These are phyloP conservation scores for Etia nguti DNA, from an alignment of 2,113 vertebrate genomes.

Conservation along the genomic window DNA sequence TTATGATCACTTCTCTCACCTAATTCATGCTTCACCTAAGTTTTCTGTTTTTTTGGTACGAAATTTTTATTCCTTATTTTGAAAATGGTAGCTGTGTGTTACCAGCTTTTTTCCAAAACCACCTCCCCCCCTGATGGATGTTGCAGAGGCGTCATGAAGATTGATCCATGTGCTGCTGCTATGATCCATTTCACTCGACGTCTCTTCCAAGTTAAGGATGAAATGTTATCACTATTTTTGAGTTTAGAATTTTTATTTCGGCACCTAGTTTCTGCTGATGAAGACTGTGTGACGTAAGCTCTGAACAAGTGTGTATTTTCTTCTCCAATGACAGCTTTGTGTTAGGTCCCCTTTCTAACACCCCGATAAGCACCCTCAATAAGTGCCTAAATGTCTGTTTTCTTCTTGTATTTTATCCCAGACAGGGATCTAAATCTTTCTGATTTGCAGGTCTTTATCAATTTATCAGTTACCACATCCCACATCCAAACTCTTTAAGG, in stretches of 20 bases:
- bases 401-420: not conserved
- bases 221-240: not conserved
- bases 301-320: not conserved
- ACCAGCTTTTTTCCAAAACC: too few species aligned
- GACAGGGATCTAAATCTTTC: not conserved
- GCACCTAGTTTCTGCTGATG: not conserved
- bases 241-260: not conserved
- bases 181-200: not conserved
- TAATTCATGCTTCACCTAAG: not conserved
- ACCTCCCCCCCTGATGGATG: not conserved
- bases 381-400: not conserved
- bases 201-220: too few species aligned
- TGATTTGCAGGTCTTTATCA: not conserved
- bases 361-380: not conserved
- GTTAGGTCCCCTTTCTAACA: not conserved
- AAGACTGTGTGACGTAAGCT: not conserved
- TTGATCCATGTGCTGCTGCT: not conserved
- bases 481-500: not conserved
- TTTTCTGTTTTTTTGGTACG: not conserved
- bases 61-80: not conserved
- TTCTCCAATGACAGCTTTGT: accelerated
- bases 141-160: not conserved
- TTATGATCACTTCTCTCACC: not conserved
- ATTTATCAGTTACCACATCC: not conserved
- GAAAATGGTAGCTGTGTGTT: not conserved